Conservation (phyloP, 2,113 vertebrate genomes). For the Hyaena hyaena region DNA sequence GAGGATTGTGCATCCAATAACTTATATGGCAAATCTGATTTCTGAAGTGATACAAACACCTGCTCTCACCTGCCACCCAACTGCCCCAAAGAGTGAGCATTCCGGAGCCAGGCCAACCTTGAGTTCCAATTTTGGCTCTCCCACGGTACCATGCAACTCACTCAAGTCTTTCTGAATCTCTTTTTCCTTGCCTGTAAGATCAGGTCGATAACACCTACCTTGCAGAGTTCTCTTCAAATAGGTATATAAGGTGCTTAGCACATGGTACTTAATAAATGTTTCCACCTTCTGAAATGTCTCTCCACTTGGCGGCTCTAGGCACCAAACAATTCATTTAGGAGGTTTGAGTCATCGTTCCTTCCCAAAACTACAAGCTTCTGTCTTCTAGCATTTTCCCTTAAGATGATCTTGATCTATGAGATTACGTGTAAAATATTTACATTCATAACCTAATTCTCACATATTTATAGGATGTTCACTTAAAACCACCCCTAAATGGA, state of each 20-base stretch:
- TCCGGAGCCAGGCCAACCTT: not conserved
- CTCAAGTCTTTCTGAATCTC: not conserved
- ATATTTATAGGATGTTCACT: constrained; percentile 1
- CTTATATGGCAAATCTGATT: not conserved
- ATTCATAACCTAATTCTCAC: not conserved
- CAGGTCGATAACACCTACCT: not conserved
- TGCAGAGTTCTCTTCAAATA: not conserved
- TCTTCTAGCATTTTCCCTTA: not conserved
- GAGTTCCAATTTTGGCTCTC: not conserved
- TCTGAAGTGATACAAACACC: not conserved
- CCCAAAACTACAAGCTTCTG: not conserved
- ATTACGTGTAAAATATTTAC: not conserved
- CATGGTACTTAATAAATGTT: not conserved
- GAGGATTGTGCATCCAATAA: not conserved
- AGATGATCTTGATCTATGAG: not conserved
- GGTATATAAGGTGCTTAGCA: not conserved
- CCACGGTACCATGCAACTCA: not conserved
- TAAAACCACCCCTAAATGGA: not conserved
- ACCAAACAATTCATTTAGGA: not conserved
- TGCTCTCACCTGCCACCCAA: not conserved
- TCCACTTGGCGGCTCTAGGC: not conserved
- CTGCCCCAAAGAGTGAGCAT: not conserved
- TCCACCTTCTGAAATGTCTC: not conserved
- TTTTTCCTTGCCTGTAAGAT: not conserved
- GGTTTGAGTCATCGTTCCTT: not conserved